Base-by-base conservation (phyloP, 1,140 invertebrate species). In the Drosophila funebris region DNA sequence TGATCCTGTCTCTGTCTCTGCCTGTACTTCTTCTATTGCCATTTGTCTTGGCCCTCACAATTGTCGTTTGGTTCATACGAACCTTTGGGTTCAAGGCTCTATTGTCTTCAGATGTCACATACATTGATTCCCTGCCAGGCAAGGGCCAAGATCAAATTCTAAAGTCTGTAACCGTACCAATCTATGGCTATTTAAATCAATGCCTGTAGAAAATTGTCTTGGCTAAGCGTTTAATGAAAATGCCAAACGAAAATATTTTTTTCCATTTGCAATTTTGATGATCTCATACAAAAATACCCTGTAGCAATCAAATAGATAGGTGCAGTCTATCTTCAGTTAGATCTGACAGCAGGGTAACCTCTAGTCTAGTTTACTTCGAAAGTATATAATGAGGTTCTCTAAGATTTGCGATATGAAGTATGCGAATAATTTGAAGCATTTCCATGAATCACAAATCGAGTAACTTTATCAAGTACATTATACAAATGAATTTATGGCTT, bases 141-240 rank as follows among this genome's bases (percentile, higher is more conserved):
- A 54, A 43, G 44, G 14, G 4, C 11, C 36, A 36, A 50, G 48
- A 31, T 33, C 58, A 67, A 27, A 39, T 81, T 81, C 37, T 27
- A 36, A 11, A 36, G 33, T 36, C 33, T 46, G 2, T 39, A 50
- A 41, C 31, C 43, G 31, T 71, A 63, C 29, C n/a, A 24, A 27
- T 22, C 57, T 13, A 29, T 77, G 56, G 43, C 71, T 68, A 81
- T 81, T 78, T 67, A 56, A 67, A 69, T 80, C 81, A 41, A 78
- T 13, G 60, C 52, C 78, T 72, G 73, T 53, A 63, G 46, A 67
- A 37, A 85, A 82, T 85, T 43, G 54, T 39, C 13, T 58, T 62
- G 66, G 68, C 69, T 74, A 80, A 76, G 82, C 81, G 50, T 68
- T 75, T 82, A 87, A 85, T 85, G 82, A 72, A 82, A 87, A 87